Base-by-base conservation (phyloP, 1,140 invertebrate genomes). In the Formica selysi region DNA sequence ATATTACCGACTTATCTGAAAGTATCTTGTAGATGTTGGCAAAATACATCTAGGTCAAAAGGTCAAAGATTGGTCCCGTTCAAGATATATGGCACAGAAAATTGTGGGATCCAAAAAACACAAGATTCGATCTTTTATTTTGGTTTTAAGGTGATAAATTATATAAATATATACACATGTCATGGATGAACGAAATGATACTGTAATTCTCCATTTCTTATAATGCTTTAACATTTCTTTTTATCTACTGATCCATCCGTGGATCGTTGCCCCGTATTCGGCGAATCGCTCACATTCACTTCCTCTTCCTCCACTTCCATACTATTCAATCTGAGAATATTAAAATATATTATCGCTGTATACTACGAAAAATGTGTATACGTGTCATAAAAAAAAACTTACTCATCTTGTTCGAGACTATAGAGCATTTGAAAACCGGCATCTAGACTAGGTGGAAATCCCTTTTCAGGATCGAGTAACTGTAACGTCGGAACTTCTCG, bases 391-490 rank as follows among this genome's bases (percentile, higher is more conserved):
- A 38, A 5, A 8, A 6, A 59, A 26, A 86, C 91, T 93, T 93
- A 95, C 92, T 95, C 94, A 59, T 95, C 95, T 83, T 95, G 95
- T 87, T 96, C 95, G 67, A 96, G 91, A 62, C 93, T 95, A 44
- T 95, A 95, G 26, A 96, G 89, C 95, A 96, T 96, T 90, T 96
- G 95, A 88, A 95, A 96, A 22, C 95, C 95, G 65, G 95, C 94
- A 89, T 96, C 95, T 36, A 96, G 92, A 78, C 95, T 95, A 6
- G 94, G 94, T 10, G 95, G 94, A 74, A 95, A 95, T 13, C 95
- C 94, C 85, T 94, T 93, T 73, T 95, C 94, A 6, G 94, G 94
- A 93, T 95, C 95, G 13, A 95, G 94, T 62, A 95, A 88, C 83
- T 95, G 94, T 36, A 95, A 89, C 6, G 95, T 95, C 59, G 94